phyloP scores from a whole-genome alignment of 2,888 invertebrate species.

The Megamerina dolium region DNA sequence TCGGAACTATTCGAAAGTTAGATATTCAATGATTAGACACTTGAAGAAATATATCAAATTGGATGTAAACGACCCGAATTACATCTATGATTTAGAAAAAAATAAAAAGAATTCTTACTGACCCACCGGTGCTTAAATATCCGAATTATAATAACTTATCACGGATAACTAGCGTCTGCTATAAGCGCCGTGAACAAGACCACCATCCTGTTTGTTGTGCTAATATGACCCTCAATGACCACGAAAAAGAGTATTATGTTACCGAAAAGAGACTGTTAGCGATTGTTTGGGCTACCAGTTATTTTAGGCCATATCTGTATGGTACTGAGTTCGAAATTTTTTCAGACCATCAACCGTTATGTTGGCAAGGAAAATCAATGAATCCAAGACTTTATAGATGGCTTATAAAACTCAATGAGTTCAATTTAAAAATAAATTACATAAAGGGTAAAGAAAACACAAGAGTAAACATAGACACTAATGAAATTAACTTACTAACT shows the following conservation, averaged over 20 bases:
- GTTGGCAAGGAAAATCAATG: background rate
- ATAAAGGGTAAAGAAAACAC: background rate
- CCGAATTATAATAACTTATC: background rate
- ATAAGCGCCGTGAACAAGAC: too few species aligned
- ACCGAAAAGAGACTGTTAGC: background rate
- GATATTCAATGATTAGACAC: background rate
- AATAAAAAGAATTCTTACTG: background rate
- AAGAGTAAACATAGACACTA: too few species aligned
- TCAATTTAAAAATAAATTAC: background rate
- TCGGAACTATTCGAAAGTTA: background rate
- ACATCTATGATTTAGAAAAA: background rate
- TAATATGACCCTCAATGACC: background rate
- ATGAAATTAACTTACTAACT: too few species aligned
- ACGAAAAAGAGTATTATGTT: background rate
- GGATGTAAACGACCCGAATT: background rate
- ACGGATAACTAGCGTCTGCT: background rate
- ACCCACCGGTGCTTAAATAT: background rate
- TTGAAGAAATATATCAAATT: background rate
- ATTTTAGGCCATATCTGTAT: conserved; percentile 1
- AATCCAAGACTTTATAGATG: too few species aligned
- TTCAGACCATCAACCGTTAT: too few species aligned
- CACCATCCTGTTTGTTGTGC: background rate
- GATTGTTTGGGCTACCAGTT: background rate
- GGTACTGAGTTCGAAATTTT: background rate
- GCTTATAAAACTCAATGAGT: background rate